phyloP scores from a whole-genome alignment of 2,797 vertebrate genomes.

The Vespertilio murinus region DNA sequence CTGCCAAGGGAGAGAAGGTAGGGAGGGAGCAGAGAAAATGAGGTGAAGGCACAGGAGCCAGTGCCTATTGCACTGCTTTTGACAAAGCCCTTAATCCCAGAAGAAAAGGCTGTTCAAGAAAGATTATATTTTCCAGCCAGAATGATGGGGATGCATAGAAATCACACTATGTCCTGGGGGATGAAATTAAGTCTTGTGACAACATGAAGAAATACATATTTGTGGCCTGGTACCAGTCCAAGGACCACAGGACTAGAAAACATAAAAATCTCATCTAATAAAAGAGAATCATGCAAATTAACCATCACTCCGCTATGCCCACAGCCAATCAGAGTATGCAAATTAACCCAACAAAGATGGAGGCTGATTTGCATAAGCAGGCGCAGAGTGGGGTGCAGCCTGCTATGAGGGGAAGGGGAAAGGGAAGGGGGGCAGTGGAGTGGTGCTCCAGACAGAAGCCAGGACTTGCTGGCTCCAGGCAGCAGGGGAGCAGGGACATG shows the following conservation, averaged over 20 bases:
- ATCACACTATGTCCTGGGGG: background rate
- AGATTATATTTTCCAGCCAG: background rate
- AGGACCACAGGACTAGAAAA: background rate
- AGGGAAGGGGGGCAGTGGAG: no score
- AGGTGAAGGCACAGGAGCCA: background rate
- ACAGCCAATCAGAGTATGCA: no score
- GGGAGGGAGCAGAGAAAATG: background rate
- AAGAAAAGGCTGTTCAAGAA: constrained; percentile 13
- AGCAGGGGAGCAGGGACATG: no score
- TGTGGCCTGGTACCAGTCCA: background rate
- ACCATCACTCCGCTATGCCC: no score
- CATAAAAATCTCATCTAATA: background rate
- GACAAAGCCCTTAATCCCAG: constrained; percentile 15
- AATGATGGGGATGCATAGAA: background rate
- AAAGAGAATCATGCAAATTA: no score
- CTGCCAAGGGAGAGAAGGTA: constrained; percentile 18
- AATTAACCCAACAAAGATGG: no score
- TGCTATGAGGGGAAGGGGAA: no score
- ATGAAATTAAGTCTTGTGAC: background rate
- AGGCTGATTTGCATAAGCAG: no score
- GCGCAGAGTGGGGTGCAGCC: no score
- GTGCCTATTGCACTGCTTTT: background rate
- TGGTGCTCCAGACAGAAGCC: no score
- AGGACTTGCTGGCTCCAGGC: no score
- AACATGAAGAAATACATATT: background rate